Evolutionary conservation across 2,113 vertebrate genomes (phyloP), one percentile per base, ranked within the genome.

Genomic region (Actenoides hombroni): DNA sequence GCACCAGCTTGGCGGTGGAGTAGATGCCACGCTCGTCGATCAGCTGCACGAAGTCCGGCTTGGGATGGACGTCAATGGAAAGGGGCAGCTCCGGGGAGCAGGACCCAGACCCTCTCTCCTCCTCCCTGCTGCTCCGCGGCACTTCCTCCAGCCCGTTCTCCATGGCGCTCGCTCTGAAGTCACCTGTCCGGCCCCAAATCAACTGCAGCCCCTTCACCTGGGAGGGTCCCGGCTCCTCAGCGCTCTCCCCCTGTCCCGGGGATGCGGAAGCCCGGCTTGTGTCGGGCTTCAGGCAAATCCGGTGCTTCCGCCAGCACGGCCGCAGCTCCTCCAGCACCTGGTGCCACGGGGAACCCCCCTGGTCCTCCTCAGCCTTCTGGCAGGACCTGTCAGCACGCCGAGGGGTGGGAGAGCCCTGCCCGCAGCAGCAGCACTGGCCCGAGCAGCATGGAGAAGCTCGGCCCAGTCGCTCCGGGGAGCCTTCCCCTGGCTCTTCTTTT

Each of bases 1-100:
- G 65, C 25, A 97, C 93, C 71, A 97, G 78, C 7, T 94, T 96
- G 78, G 97, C 97, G 0, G 95, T 97, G 64, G 97, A 98, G 79
- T 97, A 97, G 26, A 93, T 75, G 18, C 95, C 94, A 1, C 83
- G 95, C 24, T 98, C 95, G 0, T 97, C 95, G 5, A 97, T 97
- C 44, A 97, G 77, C 40, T 95, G 97, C 11, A 97, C 92, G 1
- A 96, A 88, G n/a, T 53, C 71, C 0, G 88, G 77, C 5, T 82
- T 93, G 33, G 74, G 17, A 9, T 3, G 25, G 26, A 40, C 4
- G 1, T 20, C 39, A 0, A 13, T 3, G 0, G 80, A 4, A 16
- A 48, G 29, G 13, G 51, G 8, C 25, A 53, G 53, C 51, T 37
- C 54, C 0, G 64, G 80, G 2, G 60, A 90, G 48, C 60, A 82